phyloP scores from a whole-genome alignment of 2,797 vertebrate genomes.

The Phalanger gymnotis region DNA sequence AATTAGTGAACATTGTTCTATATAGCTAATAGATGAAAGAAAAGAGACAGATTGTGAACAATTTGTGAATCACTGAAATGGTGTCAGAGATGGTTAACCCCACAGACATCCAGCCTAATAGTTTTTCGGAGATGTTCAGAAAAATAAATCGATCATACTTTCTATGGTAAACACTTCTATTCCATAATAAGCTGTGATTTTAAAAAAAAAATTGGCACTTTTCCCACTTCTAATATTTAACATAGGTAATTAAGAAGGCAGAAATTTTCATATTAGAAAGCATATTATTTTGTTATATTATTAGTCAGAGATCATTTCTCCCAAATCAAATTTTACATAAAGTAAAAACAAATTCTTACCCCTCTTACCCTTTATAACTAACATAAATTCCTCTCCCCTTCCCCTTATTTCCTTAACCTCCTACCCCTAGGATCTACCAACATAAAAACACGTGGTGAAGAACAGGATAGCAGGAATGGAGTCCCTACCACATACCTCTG shows the following conservation, averaged over 20 bases:
- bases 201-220: background rate
- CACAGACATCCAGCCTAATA: background rate
- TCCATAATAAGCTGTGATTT: background rate
- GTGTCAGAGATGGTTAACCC: background rate
- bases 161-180: constrained; percentile 5
- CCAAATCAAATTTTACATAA: background rate
- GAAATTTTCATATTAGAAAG: background rate
- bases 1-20: background rate
- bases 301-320: background rate
- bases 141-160: background rate
- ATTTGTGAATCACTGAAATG: background rate
- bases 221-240: background rate
- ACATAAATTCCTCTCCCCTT: background rate
- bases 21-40: constrained; percentile 28
- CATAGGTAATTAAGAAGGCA: constrained; percentile 5
- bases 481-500: background rate
- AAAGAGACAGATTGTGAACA: background rate
- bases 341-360: background rate
- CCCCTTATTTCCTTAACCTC: background rate
- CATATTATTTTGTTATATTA: background rate
- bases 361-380: background rate
- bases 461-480: background rate
- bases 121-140: constrained; percentile 11
- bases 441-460: background rate
- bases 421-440: background rate